Evolutionary conservation across 2,888 invertebrate species (phyloP), one percentile per base, ranked within the genome.

Genomic region (Amphimallon solstitiale): DNA sequence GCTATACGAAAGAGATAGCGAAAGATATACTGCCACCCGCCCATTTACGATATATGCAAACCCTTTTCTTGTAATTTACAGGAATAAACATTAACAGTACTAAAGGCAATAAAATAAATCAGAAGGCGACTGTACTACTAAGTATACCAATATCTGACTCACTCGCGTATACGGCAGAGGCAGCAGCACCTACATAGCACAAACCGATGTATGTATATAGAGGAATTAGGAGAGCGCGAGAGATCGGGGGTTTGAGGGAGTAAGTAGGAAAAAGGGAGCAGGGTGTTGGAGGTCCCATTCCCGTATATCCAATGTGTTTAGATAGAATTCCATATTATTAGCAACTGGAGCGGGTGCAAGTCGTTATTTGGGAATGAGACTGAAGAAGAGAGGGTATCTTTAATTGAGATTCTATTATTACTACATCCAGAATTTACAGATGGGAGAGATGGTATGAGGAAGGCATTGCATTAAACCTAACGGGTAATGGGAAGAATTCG

Each of bases 71-170:
- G 84, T 85, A 85, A 84, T 85, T 85, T 84, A 84, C 80, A 83
- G 84, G 84, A 84, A 84, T 85, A 85, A 85, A 85, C 84, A 84
- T 84, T 84, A 85, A 83, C 84, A 84, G 83, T 84, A 84, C 84
- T 84, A 83, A 83, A 83, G 82, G 84, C 83, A 84, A 85, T 85
- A 85, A 85, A 84, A 85, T 85, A 85, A 85, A 85, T 85, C 84
- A 85, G 83, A 81, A 78, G 75, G 79, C 76, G 63, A 60, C 62
- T 40, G 19, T 34, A 48, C 60, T 34, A 49, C 10, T 21, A 29
- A 29, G 29, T 29, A 9, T 29, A 29, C 78, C 77, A 78, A 78
- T 77, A 77, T 77, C 74, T 74, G 73, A 29, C 35, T 14, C 14
- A 21, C 2, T n/a, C 23, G 48, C 48, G 48, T 21, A 6, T 7